Conservation (phyloP, 2,113 vertebrate genomes). For the Accipiter cooperii region DNA sequence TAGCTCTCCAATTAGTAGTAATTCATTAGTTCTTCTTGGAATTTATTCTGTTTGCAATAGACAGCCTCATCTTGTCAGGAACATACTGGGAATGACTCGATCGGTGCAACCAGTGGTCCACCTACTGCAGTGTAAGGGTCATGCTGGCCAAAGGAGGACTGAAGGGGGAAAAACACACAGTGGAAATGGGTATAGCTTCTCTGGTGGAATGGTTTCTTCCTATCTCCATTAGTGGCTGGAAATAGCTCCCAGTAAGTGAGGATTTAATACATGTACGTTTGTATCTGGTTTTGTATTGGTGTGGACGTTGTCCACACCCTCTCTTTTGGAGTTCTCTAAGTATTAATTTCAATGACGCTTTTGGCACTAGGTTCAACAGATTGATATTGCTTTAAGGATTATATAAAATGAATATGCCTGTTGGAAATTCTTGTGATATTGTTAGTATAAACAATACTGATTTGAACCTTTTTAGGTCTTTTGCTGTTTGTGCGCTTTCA, state of each 20-base stretch:
- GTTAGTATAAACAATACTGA: neutral
- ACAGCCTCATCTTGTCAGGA: neutral
- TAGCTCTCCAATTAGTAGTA: slow-evolving; percentile 21
- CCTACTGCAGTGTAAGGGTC: neutral
- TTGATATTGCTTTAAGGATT: neutral
- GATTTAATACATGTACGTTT: neutral
- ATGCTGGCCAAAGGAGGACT: neutral
- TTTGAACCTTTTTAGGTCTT: neutral
- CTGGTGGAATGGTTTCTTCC: neutral
- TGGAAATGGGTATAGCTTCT: neutral
- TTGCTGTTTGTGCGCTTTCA: neutral
- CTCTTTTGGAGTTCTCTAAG: neutral
- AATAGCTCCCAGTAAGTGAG: neutral
- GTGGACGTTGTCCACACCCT: neutral
- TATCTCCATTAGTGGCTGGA: neutral
- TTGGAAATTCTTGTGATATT: neutral
- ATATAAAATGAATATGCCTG: neutral
- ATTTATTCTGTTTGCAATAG: slow-evolving; percentile 11
- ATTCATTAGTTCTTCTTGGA: slow-evolving; percentile 37
- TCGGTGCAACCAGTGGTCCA: neutral
- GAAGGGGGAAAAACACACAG: neutral
- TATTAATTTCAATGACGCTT: neutral
- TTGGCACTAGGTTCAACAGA: neutral
- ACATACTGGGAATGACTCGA: neutral
- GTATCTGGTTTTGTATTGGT: neutral